A percentile compares a stretch with the other conserved stretches of the same genome.
Evolutionary conservation across 1,140 invertebrate genomes (phyloP).

Genomic region (Drosophila arawakana): DNA sequence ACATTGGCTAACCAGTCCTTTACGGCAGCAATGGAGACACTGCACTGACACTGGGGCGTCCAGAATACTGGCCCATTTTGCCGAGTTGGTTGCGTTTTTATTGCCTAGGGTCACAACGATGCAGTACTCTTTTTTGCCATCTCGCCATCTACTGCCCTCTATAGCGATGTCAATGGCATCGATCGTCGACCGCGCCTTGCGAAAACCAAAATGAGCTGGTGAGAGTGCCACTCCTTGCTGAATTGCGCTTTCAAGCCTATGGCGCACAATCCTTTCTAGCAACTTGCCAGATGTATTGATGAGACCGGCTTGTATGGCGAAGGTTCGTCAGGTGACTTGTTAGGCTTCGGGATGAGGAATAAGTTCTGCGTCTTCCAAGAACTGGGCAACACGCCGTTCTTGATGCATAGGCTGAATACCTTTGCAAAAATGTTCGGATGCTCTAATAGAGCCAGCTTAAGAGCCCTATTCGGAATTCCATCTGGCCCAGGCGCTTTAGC

Average conservation of each 20-base stretch:
- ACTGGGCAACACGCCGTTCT: not conserved
- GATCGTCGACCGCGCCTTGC: not conserved
- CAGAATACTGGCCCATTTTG: too few species aligned
- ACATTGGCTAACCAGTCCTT: too few species aligned
- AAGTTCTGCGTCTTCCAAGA: not conserved
- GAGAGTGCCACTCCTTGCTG: not conserved
- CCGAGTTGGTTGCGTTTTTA: too few species aligned
- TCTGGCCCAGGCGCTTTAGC: too few species aligned
- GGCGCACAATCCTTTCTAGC: not conserved
- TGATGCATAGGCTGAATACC: not conserved
- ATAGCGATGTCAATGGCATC: not conserved
- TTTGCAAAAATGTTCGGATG: not conserved
- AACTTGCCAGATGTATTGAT: not conserved
- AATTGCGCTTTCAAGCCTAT: not conserved
- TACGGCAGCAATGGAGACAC: not conserved
- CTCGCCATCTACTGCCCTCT: not conserved
- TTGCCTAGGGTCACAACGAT: too few species aligned
- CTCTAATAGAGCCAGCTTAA: too few species aligned
- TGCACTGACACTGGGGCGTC: not conserved
- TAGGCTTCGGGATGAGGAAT: not conserved
- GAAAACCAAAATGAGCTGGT: not conserved
- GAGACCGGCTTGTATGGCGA: not conserved
- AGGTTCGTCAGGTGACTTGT: not conserved
- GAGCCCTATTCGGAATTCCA: too few species aligned
- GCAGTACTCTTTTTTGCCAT: not conserved